These are phyloP conservation scores for Coptodon rendalli DNA, from an alignment of 2,113 vertebrate species.

Conservation along the genomic window DNA sequence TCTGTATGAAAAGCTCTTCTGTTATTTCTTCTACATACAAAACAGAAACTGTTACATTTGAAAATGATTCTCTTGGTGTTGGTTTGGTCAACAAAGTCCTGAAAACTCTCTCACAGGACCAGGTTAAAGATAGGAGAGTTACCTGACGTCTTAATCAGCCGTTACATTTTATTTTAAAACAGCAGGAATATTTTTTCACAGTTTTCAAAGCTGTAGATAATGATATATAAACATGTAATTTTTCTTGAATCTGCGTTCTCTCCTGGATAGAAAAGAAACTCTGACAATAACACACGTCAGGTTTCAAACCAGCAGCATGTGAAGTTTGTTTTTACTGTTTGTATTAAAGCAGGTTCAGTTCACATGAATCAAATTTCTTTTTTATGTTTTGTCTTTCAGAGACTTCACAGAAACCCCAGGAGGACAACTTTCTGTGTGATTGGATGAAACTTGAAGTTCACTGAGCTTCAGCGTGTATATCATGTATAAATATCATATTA, in stretches of 20 bases:
- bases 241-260: neutral
- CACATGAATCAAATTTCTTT: neutral
- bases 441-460: neutral
- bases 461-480: neutral
- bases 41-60: neutral
- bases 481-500: neutral
- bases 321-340: accelerated
- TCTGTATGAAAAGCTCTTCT: neutral
- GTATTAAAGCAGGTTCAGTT: accelerated
- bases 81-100: neutral
- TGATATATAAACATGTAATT: accelerated
- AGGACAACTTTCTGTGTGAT: neutral
- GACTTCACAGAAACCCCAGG: accelerated
- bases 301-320: accelerated
- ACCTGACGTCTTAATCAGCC: accelerated
- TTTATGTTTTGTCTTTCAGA: neutral
- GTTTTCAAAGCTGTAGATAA: no score
- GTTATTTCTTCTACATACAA: neutral
- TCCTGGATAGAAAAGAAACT: neutral
- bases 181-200: neutral
- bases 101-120: neutral
- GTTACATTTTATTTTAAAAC: neutral
- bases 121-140: accelerated
- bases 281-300: accelerated
- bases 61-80: neutral